Conservation (phyloP, 2,888 invertebrate genomes). For the Flexamia atlantica region DNA sequence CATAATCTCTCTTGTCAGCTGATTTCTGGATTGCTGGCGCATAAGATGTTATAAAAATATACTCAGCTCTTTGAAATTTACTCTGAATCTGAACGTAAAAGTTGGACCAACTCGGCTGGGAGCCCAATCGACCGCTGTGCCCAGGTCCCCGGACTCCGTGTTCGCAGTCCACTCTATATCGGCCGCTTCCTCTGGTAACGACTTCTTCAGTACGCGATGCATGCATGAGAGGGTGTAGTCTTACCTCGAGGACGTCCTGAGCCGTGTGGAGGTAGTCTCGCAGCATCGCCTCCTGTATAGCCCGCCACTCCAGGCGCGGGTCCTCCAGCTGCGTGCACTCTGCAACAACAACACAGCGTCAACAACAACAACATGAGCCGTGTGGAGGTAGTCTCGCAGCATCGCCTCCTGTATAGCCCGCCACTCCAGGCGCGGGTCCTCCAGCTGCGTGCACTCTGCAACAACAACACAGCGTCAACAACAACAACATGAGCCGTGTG, state of each 20-base stretch:
- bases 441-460: constrained; percentile 95
- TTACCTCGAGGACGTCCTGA: constrained; percentile 95
- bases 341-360: constrained; percentile 74
- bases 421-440: constrained; percentile 98
- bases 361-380: constrained; percentile 90
- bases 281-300: constrained; percentile 97
- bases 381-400: constrained; percentile 97
- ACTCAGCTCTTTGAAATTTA: no score
- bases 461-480: constrained; percentile 32
- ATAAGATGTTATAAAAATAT: no score
- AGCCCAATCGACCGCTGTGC: no score
- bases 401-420: constrained; percentile 97
- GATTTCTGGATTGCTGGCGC: no score
- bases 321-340: constrained; percentile 98
- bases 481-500: constrained; percentile 95
- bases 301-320: constrained; percentile 97
- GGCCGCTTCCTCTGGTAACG: no score
- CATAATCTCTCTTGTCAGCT: no score
- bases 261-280: constrained; percentile 97
- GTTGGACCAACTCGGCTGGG: no score
- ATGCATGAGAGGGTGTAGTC: constrained; percentile 68
- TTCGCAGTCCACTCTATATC: no score
- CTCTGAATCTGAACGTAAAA: no score
- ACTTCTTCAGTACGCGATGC: no score
- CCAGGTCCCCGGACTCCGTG: no score